Evolutionary conservation across 1,140 invertebrate genomes (phyloP), one percentile per base, ranked within the genome.

Genomic region (Papilio glaucus): DNA sequence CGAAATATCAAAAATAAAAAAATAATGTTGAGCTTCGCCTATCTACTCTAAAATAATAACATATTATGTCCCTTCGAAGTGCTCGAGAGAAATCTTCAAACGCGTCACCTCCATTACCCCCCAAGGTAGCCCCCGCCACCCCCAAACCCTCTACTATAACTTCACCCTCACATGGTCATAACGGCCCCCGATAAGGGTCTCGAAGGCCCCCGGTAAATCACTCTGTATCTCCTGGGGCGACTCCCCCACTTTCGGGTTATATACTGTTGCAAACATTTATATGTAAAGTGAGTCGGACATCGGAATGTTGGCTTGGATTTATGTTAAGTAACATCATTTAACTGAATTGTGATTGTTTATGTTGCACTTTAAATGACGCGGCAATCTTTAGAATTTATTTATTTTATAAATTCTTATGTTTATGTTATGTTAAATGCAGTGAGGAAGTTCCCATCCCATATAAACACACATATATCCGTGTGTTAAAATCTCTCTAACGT

Each of bases 81-180:
- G 79, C 77, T 79, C 75, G 79, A 73, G 81, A 80, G 77, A 76
- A 79, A 79, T 81, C 82, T 84, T 82, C 75, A 77, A 82, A 78
- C 78, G 78, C 62, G 63, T 77, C 77, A 53, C 77, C 83, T 79
- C 84, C 79, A 79, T 80, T 78, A 82, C 82, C 78, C 80, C 73
- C 61, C 57, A 53, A 69, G 65, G 72, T 73, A 72, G 71, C 72
- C 69, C 78, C 79, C 76, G 76, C 29, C 71, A 72, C 81, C 75
- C 74, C 73, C 63, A 57, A 74, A 78, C 80, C 80, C 78, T 80
- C 76, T 82, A 87, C 84, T 83, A 87, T 88, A 88, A 88, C 85
- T 85, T 82, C 87, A 84, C 87, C 87, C 90, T 90, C 88, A 92
- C 87, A 92, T 92, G 90, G 90, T 92, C 90, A 92, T 92, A 92